phyloP scores from a whole-genome alignment of 2,797 vertebrate genomes.

The Dipus sagitta region DNA sequence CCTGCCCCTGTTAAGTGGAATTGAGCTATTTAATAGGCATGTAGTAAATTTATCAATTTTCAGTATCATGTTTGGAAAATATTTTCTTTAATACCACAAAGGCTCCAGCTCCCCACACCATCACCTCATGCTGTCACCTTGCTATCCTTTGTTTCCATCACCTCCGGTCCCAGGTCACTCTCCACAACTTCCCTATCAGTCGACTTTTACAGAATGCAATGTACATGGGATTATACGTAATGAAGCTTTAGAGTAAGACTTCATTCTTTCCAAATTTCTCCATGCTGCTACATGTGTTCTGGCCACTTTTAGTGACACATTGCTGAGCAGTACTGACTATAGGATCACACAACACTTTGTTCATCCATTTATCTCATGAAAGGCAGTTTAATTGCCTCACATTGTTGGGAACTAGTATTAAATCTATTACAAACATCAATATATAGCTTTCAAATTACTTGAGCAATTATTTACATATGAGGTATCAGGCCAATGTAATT shows the following conservation, averaged over 20 bases:
- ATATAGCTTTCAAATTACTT: background rate
- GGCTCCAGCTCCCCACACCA: background rate
- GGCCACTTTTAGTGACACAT: background rate
- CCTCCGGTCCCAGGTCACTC: rapidly evolving
- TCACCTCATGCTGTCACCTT: background rate
- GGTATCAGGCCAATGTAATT: background rate
- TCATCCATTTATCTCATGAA: background rate
- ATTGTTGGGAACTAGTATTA: background rate
- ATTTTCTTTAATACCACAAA: background rate
- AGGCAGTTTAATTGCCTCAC: background rate
- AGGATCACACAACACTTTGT: background rate
- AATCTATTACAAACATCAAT: background rate
- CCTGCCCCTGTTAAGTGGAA: background rate
- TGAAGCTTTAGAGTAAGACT: background rate
- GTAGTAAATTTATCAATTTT: background rate
- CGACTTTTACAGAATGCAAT: background rate
- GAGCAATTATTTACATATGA: background rate
- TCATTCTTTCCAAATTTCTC: background rate
- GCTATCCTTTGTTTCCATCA: background rate
- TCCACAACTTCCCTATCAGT: background rate
- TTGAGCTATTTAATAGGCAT: background rate
- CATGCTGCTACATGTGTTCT: background rate
- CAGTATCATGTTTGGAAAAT: background rate
- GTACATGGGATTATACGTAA: background rate
- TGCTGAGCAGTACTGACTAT: background rate